Evolutionary conservation across 2,797 vertebrate genomes (phyloP).

Genomic region (Macroramphosus scolopax): DNA sequence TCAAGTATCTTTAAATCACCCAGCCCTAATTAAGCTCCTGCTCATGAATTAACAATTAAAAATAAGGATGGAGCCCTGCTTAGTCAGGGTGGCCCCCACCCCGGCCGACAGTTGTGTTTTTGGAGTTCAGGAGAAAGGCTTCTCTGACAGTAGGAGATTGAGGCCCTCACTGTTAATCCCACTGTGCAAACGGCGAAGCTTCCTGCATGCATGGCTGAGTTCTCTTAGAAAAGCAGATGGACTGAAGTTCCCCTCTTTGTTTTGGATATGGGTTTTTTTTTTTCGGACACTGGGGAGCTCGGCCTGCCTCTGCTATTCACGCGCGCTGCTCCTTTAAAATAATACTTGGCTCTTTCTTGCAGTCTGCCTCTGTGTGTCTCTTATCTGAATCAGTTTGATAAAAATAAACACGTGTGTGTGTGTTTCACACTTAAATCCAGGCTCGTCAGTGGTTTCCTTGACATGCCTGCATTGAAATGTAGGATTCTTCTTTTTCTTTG

Average conservation of each 20-base stretch:
- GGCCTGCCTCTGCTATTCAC: slow-evolving; percentile 19
- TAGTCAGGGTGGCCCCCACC: background rate
- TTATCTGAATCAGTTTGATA: slow-evolving; percentile 49
- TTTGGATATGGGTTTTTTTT: slow-evolving; percentile 42
- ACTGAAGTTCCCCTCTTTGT: slow-evolving; percentile 74
- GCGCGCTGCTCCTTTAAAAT: slow-evolving; percentile 22
- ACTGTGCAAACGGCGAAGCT: slow-evolving; percentile 55
- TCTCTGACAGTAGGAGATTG: slow-evolving; percentile 59
- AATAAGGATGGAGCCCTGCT: slow-evolving; percentile 8
- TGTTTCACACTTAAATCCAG: background rate
- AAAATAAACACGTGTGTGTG: slow-evolving; percentile 9
- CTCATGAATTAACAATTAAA: slow-evolving; percentile 18
- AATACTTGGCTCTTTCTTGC: slow-evolving; percentile 27
- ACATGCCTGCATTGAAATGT: slow-evolving; percentile 14
- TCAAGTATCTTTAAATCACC: too few relatives aligned
- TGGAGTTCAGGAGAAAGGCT: slow-evolving; percentile 37
- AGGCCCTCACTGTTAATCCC: slow-evolving; percentile 69
- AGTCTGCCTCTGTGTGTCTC: slow-evolving; percentile 24
- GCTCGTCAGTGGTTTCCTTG: slow-evolving; percentile 15
- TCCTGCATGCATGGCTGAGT: slow-evolving; percentile 65
- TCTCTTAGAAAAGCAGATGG: slow-evolving; percentile 72
- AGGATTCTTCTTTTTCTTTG: background rate
- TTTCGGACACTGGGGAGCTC: slow-evolving; percentile 27
- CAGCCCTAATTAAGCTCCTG: background rate
- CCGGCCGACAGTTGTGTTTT: slow-evolving; percentile 55